Conservation (phyloP, 2,888 invertebrate genomes). For the Heteromurus nitidus region DNA sequence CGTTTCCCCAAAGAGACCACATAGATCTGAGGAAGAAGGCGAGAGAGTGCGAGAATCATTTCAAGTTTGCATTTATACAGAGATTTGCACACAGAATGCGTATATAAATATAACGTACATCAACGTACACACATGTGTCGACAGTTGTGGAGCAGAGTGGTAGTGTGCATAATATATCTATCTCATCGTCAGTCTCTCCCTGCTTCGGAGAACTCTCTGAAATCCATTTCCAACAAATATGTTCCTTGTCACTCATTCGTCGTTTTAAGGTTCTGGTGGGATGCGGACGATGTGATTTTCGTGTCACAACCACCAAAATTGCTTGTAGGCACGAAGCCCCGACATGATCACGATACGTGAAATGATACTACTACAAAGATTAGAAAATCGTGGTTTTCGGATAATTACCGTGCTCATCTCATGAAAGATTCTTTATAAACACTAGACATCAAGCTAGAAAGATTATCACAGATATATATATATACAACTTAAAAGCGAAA, state of each 20-base stretch:
- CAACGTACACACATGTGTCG: not conserved
- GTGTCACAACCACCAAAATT: no score
- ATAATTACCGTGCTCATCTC: not conserved
- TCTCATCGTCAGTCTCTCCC: not conserved
- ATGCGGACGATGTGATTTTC: no score
- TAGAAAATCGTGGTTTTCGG: no score
- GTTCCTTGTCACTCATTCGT: not conserved
- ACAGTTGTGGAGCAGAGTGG: not conserved
- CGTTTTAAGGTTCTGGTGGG: not conserved
- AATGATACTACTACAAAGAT: not conserved
- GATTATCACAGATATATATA: not conserved
- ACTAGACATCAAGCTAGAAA: not conserved
- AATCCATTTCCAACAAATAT: constrained; percentile 9
- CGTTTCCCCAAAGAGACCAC: not conserved
- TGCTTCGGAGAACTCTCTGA: not conserved
- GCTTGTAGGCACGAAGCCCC: no score
- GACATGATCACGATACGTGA: no score
- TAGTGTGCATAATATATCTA: no score
- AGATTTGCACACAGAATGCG: not conserved
- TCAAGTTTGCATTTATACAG: not conserved
- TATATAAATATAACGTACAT: not conserved
- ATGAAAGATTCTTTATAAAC: not conserved
- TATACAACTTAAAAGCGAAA: not conserved
- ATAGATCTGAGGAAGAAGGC: not conserved
- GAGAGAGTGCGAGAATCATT: not conserved